Percentiles rank a stretch among this genome's conserved stretches.
These are phyloP conservation scores for Brachyhypopomus occidentalis DNA, from an alignment of 2,113 vertebrate genomes.

Conservation along the genomic window DNA sequence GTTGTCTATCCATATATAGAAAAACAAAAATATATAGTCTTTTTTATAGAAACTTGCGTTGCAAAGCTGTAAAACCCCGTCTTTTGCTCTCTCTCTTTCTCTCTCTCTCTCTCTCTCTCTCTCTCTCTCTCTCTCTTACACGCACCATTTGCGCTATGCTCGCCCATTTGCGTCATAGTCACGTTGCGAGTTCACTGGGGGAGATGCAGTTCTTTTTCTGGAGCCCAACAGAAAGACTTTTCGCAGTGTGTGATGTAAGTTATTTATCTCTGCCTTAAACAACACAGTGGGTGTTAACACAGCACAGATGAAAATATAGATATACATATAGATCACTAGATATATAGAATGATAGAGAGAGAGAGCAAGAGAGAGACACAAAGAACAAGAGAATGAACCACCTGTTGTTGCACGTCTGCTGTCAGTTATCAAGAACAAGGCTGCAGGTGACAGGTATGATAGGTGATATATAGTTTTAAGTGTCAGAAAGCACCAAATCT, in stretches of 20 bases:
- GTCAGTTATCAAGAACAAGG: slow-evolving; percentile 17
- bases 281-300: slow-evolving; percentile 66
- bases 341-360: slow-evolving; percentile 3
- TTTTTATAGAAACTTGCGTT: slow-evolving; percentile 42
- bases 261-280: slow-evolving; percentile 57
- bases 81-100: slow-evolving; percentile 4
- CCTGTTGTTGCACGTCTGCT: slow-evolving; percentile 15
- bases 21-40: slow-evolving; percentile 48
- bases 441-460: slow-evolving; percentile 13
- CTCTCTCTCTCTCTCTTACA: slow-evolving; percentile 35
- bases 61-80: slow-evolving; percentile 21
- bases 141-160: slow-evolving; percentile 16
- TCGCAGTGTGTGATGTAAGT: slow-evolving; percentile 71
- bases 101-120: slow-evolving; percentile 10
- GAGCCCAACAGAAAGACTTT: slow-evolving; percentile 65
- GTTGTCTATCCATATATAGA: background rate
- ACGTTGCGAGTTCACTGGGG: slow-evolving; percentile 50
- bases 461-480: background rate
- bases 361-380: slow-evolving; percentile 3
- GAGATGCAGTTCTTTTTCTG: slow-evolving; percentile 62
- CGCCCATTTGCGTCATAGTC: slow-evolving; percentile 65
- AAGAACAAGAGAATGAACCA: background rate
- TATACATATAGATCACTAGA: background rate
- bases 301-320: slow-evolving; percentile 33
- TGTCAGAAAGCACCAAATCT: background rate